Evolutionary conservation across 2,113 vertebrate genomes (phyloP), one percentile per base, ranked within the genome.

Genomic region (Lamprologus callipterus): DNA sequence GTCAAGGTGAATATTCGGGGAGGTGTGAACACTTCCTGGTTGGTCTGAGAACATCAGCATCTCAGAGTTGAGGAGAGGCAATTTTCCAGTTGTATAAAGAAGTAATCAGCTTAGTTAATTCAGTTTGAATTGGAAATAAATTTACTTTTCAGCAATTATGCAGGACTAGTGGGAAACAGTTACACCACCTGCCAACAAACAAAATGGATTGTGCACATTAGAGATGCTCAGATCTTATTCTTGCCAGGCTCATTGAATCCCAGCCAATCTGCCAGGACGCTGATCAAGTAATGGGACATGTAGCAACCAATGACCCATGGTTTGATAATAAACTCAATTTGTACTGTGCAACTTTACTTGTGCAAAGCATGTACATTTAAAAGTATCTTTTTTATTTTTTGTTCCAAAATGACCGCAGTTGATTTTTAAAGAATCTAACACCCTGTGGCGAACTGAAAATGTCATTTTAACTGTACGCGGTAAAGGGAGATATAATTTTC

Each of bases 1-100:
- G 6, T 90, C 90, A 95, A 95, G 94, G 95, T 95, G 94, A 96
- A 93, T 82, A 87, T 83, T 83, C 51, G 53, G 31, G 35, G 85
- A 91, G 89, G 92, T 42, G 63, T 89, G 88, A 87, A 5, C 23
- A 93, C 90, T 93, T 93, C 88, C 88, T 94, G 82, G 63, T 92
- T 87, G 9, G 83, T 55, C 45, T 65, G 40, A 42, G 57, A 68
- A 54, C 1, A 4, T 42, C 53, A 3, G 4, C 10, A 11, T 53
- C 47, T 45, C 11, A 26, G n/a, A 54, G 26, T 14, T 9, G 8
- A 55, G 16, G 19, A 16, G 11, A 80, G 19, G n/a, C 6, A 5
- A 17, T 8, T 40, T 79, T 55, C 10, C 57, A 16, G 28, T 33
- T 33, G 42, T 12, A 6, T 28, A n/a, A 31, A 49, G 45, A 51